A percentile compares a stretch with the other conserved stretches of the same genome.
phyloP scores from a whole-genome alignment of 2,797 vertebrate genomes.

The Rhinichthys osculus region DNA sequence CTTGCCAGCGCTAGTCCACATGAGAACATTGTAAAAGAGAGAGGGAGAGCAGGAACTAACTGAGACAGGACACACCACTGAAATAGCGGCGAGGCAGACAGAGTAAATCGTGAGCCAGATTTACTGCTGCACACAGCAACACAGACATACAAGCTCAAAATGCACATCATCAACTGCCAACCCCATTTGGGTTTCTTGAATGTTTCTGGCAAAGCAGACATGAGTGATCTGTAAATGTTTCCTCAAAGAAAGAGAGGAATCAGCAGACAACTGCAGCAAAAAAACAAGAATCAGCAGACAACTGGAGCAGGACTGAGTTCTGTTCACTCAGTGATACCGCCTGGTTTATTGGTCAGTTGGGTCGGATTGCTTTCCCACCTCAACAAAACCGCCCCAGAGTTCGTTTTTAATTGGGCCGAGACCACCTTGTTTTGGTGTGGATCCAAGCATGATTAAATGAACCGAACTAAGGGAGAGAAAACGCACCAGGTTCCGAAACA shows the following conservation, averaged over 20 bases:
- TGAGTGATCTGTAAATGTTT: conserved; percentile 27
- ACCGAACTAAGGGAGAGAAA: too few relatives aligned
- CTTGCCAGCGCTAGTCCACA: not conserved
- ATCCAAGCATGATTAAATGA: too few relatives aligned
- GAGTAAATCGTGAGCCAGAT: conserved; percentile 34
- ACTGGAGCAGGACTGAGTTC: not conserved
- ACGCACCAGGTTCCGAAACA: too few relatives aligned
- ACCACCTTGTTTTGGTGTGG: too few relatives aligned
- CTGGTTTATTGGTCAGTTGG: too few relatives aligned
- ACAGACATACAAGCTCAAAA: conserved; percentile 31
- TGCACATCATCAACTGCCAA: conserved; percentile 35
- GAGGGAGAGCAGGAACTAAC: conserved; percentile 34
- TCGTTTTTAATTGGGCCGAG: too few relatives aligned
- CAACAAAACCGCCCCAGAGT: too few relatives aligned
- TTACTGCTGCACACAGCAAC: conserved; percentile 32
- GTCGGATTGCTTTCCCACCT: too few relatives aligned
- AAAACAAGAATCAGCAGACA: not conserved
- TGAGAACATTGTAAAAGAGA: not conserved
- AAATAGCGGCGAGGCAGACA: conserved; percentile 48
- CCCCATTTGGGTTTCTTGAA: conserved; percentile 22
- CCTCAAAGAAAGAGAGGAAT: conserved; percentile 18
- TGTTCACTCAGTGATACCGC: not conserved
- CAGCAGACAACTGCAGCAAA: not conserved
- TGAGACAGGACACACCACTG: conserved; percentile 36
- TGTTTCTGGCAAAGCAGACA: conserved; percentile 46